A percentile compares a stretch with the other conserved stretches of the same genome.
Conservation (phyloP, 92 coral and sea anemone genomes). For the Siderastrea radians region DNA sequence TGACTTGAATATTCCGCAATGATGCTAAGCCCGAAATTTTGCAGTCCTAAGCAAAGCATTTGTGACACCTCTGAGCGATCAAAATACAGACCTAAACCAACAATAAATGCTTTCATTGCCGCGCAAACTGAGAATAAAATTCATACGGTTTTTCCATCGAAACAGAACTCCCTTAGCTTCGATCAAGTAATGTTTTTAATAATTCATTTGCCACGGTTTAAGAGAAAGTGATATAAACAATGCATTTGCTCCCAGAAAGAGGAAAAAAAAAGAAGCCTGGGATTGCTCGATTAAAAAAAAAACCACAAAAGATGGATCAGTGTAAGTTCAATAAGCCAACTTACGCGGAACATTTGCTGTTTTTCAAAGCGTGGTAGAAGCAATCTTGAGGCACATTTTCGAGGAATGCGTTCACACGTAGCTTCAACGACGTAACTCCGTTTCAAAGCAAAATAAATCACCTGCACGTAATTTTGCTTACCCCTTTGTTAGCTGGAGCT, state of each 20-base stretch:
- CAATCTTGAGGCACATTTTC: constrained; percentile 9
- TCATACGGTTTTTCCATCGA: constrained; percentile 10
- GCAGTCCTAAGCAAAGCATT: neutral
- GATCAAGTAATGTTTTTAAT: constrained; percentile 24
- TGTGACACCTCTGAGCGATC: constrained; percentile 13
- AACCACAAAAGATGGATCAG: constrained; percentile 18
- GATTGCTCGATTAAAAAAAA: neutral
- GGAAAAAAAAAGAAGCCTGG: neutral
- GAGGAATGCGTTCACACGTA: neutral
- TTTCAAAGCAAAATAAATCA: neutral
- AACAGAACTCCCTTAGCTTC: constrained; percentile 23
- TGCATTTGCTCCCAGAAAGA: neutral
- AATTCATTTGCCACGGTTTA: constrained; percentile 36
- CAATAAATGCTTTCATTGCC: neutral
- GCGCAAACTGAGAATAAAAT: neutral
- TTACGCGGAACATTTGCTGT: constrained; percentile 1
- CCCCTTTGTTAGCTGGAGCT: neutral
- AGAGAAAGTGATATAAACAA: constrained; percentile 11
- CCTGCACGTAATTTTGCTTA: neutral
- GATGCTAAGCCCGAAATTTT: neutral
- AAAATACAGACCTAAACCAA: neutral
- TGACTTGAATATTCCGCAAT: neutral
- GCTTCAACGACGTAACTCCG: neutral
- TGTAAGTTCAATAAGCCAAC: neutral
- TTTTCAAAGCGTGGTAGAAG: neutral